Base-by-base conservation (phyloP, 2,888 invertebrate genomes). In the Stegophylla sp. region DNA sequence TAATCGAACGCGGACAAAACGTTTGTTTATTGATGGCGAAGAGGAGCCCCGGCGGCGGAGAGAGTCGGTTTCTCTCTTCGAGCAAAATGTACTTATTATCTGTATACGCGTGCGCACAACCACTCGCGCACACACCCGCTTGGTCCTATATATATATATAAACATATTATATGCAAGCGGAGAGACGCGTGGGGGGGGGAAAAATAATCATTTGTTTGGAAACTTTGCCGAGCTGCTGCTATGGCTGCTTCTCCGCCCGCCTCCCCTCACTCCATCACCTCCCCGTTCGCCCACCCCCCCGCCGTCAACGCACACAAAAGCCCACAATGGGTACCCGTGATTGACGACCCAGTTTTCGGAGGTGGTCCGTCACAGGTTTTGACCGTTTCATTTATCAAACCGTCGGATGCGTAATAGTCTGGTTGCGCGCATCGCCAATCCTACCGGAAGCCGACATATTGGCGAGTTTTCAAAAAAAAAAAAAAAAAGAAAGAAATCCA, bases 361-460 rank as follows among this genome's bases (percentile, higher is more conserved):
- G 69, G 77, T 61, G 69, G 77, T 79, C 69, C 67, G 77, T 79
- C 69, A 69, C 59, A 69, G 67, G 67, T 67, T 79, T 71, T 69
- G 59, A 79, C 77, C 59, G 69, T 79, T 79, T 79, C 77, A 79
- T 79, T 79, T 79, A 79, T 79, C 77, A 79, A 79, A 79, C 59
- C 48, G 69, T 79, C 69, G 48, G 77, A 48, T 45, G 48, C n/a
- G n/a, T 77, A 67, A 34, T 34, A 34, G 34, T 75, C 41, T 64
- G 45, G 75, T 64, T 51, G 23, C 13, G 23, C 20, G 41, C 12
- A 53, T 75, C n/a, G n/a, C 34, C 75, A 64, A 64, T 53, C 34
- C 51, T 23, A 34, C 51, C 23, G 64, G 41, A 75, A 53, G 34
- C 75, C 48, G 64, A 64, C 75, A 64, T 75, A 75, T 75, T 75